Conservation (phyloP, 2,888 invertebrate species). For the Cryptocephalus primarius region DNA sequence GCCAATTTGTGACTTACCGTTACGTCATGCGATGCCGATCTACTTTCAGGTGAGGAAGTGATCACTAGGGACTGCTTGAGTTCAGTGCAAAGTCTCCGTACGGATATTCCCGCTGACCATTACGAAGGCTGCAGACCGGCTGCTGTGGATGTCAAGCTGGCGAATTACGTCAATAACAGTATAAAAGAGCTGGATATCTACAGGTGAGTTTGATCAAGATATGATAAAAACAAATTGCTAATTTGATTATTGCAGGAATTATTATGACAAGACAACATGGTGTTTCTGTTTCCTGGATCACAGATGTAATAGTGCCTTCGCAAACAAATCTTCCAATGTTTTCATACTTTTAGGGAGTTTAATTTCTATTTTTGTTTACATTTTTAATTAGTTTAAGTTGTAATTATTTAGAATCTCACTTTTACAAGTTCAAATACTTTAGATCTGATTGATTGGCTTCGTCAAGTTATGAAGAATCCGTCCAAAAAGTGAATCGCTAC, state of each 20-base stretch:
- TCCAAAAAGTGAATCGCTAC: too few relatives aligned
- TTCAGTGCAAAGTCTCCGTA: conserved; percentile 61
- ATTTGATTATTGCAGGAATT: conserved; percentile 47
- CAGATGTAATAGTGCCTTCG: conserved; percentile 54
- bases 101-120: conserved; percentile 82
- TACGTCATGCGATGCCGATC: background rate
- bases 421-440: too few relatives aligned
- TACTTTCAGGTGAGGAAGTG: conserved; percentile 54
- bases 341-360: background rate
- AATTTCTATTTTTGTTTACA: too few relatives aligned
- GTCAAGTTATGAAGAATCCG: too few relatives aligned
- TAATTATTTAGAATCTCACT: background rate
- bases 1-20: background rate
- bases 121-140: conserved; percentile 84
- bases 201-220: conserved; percentile 40
- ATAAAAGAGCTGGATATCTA: conserved; percentile 77
- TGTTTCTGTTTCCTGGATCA: conserved; percentile 89
- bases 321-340: background rate
- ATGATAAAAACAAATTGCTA: background rate
- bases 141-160: conserved; percentile 65
- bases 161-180: conserved; percentile 78
- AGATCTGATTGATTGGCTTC: too few relatives aligned
- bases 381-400: background rate
- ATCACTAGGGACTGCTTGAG: conserved; percentile 82
- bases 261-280: conserved; percentile 72